phyloP scores from a whole-genome alignment of 1,140 invertebrate genomes.

The Halotydeus destructor region DNA sequence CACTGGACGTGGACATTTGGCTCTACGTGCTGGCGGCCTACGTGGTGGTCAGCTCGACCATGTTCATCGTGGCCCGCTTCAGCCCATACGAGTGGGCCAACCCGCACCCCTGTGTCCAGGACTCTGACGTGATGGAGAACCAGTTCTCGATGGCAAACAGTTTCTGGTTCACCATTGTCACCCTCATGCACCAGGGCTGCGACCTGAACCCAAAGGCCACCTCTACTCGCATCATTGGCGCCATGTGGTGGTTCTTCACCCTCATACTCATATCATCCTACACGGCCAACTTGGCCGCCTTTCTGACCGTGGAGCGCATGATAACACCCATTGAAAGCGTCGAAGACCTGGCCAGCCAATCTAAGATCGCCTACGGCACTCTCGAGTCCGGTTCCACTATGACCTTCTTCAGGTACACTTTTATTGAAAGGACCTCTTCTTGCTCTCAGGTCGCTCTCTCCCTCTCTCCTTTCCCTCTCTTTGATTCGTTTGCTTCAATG shows the following conservation, averaged over 20 bases:
- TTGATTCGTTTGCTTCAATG: not conserved
- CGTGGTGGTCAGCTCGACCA: conserved; percentile 64
- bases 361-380: conserved; percentile 90
- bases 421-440: not conserved
- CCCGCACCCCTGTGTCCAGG: conserved; percentile 40
- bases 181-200: conserved; percentile 81
- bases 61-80: conserved; percentile 77
- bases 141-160: conserved; percentile 77
- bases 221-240: conserved; percentile 22
- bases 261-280: conserved; percentile 38
- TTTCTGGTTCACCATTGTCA: conserved; percentile 63
- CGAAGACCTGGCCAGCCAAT: conserved; percentile 64
- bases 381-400: conserved; percentile 72
- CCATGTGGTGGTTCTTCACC: conserved; percentile 35
- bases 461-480: not conserved
- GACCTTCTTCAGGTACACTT: conserved; percentile 42
- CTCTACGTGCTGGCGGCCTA: conserved; percentile 87
- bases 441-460: not conserved
- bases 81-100: conserved; percentile 70
- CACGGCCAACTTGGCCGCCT: conserved; percentile 77
- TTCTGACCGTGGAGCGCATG: conserved; percentile 66
- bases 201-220: conserved; percentile 36
- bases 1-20: conserved; percentile 79
- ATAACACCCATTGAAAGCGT: conserved; percentile 61
- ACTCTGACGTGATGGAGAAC: conserved; percentile 48